Percentiles rank a stretch among this genome's conserved stretches.
Conservation (phyloP, 2,888 invertebrate genomes). For the Eristalis arbustorum region DNA sequence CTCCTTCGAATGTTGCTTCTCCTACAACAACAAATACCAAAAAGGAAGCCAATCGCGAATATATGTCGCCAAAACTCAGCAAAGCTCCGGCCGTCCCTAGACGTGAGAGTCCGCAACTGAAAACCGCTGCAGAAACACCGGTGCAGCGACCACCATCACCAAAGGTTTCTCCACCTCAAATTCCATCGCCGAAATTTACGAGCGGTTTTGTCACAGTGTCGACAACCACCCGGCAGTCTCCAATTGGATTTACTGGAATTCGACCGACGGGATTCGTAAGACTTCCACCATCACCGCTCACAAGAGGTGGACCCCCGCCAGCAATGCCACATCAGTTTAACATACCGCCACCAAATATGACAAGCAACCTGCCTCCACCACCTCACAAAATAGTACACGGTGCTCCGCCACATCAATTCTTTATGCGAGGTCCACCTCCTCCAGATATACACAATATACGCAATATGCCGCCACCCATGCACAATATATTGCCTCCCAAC, state of each 20-base stretch:
- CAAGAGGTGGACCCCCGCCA: conserved; percentile 61
- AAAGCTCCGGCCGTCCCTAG: conserved; percentile 29
- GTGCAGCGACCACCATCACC: conserved; percentile 70
- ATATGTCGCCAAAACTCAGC: conserved; percentile 70
- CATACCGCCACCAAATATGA: conserved; percentile 72
- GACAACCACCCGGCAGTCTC: conserved; percentile 52
- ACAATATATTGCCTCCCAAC: conserved; percentile 38
- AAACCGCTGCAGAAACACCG: conserved; percentile 49
- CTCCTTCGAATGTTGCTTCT: conserved; percentile 73
- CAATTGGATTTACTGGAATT: conserved; percentile 72
- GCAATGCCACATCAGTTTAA: conserved; percentile 72
- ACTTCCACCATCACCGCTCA: conserved; percentile 75
- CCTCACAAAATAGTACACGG: conserved; percentile 50
- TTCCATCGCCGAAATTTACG: conserved; percentile 66
- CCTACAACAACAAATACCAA: conserved; percentile 55
- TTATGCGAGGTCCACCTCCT: conserved; percentile 52
- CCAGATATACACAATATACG: conserved; percentile 52
- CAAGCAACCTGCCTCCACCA: conserved; percentile 16
- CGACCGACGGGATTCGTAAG: conserved; percentile 73
- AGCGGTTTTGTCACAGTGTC: conserved; percentile 33
- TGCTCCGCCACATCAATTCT: conserved; percentile 56
- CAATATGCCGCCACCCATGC: conserved; percentile 58
- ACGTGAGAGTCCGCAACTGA: conserved; percentile 56
- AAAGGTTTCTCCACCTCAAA: conserved; percentile 50
- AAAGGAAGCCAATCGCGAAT: conserved; percentile 72